Evolutionary conservation across 2,113 vertebrate species (phyloP).

Genomic region (Gobio gobio): DNA sequence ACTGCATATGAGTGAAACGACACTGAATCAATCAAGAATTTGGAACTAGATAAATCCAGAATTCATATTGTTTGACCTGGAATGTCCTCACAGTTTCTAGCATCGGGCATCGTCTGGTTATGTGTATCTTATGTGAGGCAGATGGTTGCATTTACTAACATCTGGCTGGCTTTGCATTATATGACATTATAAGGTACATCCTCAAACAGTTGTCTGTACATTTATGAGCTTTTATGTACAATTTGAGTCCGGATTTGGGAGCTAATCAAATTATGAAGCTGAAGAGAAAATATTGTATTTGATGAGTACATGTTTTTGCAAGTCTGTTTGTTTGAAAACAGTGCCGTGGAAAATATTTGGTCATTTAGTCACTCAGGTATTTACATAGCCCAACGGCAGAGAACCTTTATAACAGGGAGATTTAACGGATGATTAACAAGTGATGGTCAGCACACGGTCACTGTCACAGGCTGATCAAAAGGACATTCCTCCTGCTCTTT

Average conservation of each 20-base stretch:
- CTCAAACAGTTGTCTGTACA: slow-evolving; percentile 52
- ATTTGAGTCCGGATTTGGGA: neutral
- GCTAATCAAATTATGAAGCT: neutral
- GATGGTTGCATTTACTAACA: slow-evolving; percentile 66
- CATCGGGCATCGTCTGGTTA: slow-evolving; percentile 37
- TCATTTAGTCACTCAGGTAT: slow-evolving; percentile 63
- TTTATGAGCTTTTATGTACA: slow-evolving; percentile 50
- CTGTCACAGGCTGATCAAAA: slow-evolving; percentile 64
- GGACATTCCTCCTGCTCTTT: slow-evolving; percentile 70
- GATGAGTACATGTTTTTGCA: slow-evolving; percentile 34
- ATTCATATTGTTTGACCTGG: neutral
- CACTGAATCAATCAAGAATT: neutral
- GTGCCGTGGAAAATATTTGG: slow-evolving; percentile 42
- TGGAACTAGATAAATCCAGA: neutral
- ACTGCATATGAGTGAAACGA: neutral
- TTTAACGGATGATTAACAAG: slow-evolving; percentile 75
- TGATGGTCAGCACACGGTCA: slow-evolving; percentile 65
- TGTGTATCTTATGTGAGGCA: slow-evolving; percentile 56
- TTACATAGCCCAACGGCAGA: slow-evolving; percentile 49
- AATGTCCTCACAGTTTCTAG: slow-evolving; percentile 24
- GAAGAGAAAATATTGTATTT: neutral
- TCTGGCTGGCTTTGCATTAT: slow-evolving; percentile 60
- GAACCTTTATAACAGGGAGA: slow-evolving; percentile 68
- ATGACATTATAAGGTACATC: slow-evolving; percentile 61
- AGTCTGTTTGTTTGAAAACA: slow-evolving; percentile 44